A percentile compares a stretch with the other conserved stretches of the same genome.
phyloP scores from a whole-genome alignment of 64 coral and sea anemone genomes.

The Hydrozoanthus tunicans region DNA sequence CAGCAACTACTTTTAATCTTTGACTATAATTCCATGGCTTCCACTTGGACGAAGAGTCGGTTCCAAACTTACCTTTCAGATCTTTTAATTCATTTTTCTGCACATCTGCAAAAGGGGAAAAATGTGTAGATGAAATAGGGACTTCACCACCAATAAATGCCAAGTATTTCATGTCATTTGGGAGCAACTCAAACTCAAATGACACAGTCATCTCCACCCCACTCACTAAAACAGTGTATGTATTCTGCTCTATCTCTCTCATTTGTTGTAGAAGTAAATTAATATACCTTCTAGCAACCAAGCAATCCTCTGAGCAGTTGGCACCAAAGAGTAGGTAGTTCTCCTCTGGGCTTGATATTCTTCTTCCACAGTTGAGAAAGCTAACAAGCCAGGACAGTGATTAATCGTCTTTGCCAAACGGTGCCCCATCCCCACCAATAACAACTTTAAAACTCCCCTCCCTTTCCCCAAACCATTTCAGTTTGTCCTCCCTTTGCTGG shows the following conservation, averaged over 20 bases:
- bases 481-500: constrained; percentile 57
- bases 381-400: constrained; percentile 78
- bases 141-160: constrained; percentile 63
- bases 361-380: constrained; percentile 81
- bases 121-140: constrained; percentile 62
- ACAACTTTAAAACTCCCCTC: constrained; percentile 87
- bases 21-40: constrained; percentile 74
- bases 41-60: constrained; percentile 50
- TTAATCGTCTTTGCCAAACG: constrained; percentile 82
- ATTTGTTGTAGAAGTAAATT: constrained; percentile 59
- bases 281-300: constrained; percentile 76
- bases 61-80: constrained; percentile 71
- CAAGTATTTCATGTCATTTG: constrained; percentile 84
- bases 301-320: constrained; percentile 79
- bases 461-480: constrained; percentile 82
- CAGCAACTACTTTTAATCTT: constrained; percentile 57
- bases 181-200: constrained; percentile 59
- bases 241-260: constrained; percentile 49
- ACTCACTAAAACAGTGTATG: constrained; percentile 7
- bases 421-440: constrained; percentile 26
- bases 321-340: constrained; percentile 83
- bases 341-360: constrained; percentile 67
- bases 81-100: constrained; percentile 22
- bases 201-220: constrained; percentile 21
- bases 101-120: constrained; percentile 78